Evolutionary conservation across 2,888 invertebrate species (phyloP).

Genomic region (Pristionchus fissidentatus): DNA sequence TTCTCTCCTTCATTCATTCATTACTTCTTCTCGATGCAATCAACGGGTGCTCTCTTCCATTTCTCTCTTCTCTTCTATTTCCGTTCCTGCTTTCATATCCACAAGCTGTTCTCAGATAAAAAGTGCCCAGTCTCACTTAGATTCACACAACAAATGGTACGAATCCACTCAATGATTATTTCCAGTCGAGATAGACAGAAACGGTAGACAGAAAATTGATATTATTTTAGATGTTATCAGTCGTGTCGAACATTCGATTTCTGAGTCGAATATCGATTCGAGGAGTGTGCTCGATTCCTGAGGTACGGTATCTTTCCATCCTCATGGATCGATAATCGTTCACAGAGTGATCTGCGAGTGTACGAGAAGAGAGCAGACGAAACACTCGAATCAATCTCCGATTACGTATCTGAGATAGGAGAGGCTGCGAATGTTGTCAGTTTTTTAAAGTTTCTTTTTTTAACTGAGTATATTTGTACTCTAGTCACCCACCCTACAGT

Average conservation of each 20-base stretch:
- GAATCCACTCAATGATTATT: neutral
- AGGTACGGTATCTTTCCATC: neutral
- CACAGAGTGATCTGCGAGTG: conserved; percentile 32
- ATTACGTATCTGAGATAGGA: conserved; percentile 51
- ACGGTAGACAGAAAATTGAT: neutral
- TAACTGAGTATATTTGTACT: no score
- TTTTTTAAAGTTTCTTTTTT: no score
- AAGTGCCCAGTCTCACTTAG: neutral
- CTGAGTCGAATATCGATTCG: neutral
- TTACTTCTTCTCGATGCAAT: conserved; percentile 3
- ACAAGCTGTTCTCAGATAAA: conserved; percentile 25
- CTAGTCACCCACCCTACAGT: no score
- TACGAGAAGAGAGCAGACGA: conserved; percentile 60
- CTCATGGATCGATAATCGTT: neutral
- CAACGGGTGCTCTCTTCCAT: conserved; percentile 7
- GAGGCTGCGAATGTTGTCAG: conserved; percentile 18
- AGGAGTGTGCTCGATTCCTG: neutral
- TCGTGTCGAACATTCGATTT: neutral
- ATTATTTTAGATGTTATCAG: conserved; percentile 1
- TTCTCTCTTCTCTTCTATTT: neutral
- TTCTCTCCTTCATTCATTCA: neutral
- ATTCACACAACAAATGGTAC: neutral
- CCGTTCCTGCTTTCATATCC: conserved; percentile 16
- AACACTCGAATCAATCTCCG: conserved; percentile 56
- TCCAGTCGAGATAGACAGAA: neutral